phyloP scores from a whole-genome alignment of 2,888 invertebrate species.

The Chironomus tentans region DNA sequence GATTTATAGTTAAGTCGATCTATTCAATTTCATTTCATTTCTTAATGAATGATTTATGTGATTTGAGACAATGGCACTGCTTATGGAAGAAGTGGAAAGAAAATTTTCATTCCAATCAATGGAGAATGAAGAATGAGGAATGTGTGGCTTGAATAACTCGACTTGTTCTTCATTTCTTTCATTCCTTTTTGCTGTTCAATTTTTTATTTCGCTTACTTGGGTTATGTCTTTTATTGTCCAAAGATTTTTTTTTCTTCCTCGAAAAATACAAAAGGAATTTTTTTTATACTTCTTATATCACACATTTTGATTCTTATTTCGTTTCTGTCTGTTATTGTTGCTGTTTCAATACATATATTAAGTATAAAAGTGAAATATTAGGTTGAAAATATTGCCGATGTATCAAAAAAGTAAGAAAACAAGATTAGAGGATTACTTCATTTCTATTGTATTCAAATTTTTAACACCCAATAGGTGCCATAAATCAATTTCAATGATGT shows the following conservation, averaged over 20 bases:
- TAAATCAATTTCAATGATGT: no score
- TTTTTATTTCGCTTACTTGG: not conserved
- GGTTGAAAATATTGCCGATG: no score
- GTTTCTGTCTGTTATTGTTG: not conserved
- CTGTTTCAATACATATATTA: not conserved
- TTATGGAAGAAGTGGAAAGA: not conserved
- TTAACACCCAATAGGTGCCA: no score
- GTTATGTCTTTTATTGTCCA: not conserved
- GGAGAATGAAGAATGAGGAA: not conserved
- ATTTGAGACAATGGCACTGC: conserved; percentile 17
- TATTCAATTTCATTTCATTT: conserved; percentile 41
- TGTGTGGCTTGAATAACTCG: not conserved
- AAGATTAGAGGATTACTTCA: no score
- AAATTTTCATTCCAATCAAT: not conserved
- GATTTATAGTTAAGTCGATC: conserved; percentile 44
- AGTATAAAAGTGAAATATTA: not conserved
- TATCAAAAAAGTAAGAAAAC: no score
- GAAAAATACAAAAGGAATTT: no score
- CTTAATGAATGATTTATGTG: conserved; percentile 45
- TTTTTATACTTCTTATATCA: no score
- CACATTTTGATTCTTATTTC: not conserved
- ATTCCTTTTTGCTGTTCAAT: not conserved
- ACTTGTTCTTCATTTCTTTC: not conserved
- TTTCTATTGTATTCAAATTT: no score
- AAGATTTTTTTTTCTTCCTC: no score